Base-by-base conservation (phyloP, 2,888 invertebrate genomes). In the Watsonalla binaria region DNA sequence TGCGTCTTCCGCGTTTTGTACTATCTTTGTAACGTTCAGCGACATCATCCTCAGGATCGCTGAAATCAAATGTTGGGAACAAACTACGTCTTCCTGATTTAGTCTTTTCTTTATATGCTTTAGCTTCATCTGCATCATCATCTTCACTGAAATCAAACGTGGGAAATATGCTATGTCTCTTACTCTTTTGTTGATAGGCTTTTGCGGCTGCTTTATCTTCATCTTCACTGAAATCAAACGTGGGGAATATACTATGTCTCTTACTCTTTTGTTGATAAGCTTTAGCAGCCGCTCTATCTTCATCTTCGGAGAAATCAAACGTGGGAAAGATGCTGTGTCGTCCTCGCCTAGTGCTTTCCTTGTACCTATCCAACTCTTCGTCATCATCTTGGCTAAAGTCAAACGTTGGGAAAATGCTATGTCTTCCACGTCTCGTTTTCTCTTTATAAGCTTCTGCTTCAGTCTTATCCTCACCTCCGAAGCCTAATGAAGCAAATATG, bases 241-340 rank as follows among this genome's bases (percentile, higher is more conserved):
- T 72, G 9, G 85, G 86, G 52, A 86, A 86, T 61, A 86, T 85
- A 52, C 86, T 86, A 54, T 85, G 84, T 58, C 86, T 74, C 65
- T 86, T 86, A 49, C 73, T 70, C 63, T 82, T 84, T 42, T 84
- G 74, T 57, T 82, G 80, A 65, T 81, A 81, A 15, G 75, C 71
- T 57, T 70, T 76, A 45, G 70, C 59, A 11, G 82, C 70, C 45
- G 77, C 76, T 24, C 68, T 63, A 58, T 89, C 87, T 67, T 88
- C 88, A 52, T 88, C 86, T 72, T 88, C 87, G 24, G 84, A 82
- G 61, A 88, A 89, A 62, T 90, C 87, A 48, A 87, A 88, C 45
- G 74, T 72, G 11, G 87, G 88, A 47, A 88, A 88, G 61, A 88
- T 86, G 58, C 88, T 88, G 54, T 77, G 86, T 5, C 79, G 66